Base-by-base conservation (phyloP, 2,888 invertebrate species). In the Hirtodrosophila duncani region DNA sequence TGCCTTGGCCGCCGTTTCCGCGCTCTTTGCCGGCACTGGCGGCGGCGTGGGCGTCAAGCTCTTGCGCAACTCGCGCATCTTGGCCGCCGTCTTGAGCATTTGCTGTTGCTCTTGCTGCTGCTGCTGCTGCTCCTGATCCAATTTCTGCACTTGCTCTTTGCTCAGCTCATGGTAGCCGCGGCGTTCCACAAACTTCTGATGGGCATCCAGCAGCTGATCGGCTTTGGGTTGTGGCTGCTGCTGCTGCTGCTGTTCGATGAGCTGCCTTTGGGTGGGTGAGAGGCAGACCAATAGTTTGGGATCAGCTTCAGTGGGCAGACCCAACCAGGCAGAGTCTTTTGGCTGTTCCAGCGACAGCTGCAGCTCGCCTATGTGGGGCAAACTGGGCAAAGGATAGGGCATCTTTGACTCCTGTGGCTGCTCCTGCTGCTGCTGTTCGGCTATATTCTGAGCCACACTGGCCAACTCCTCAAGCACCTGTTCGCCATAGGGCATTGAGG, bases 241-340 rank as follows among this genome's bases (percentile, higher is more conserved):
- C 50, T 62, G 30, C 27, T 88, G 88, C 11, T 89, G 88, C 72
- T 89, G 90, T 49, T 90, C 89, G 81, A 90, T 88, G 29, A 90
- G 86, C 75, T 88, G 88, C 78, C 90, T 90, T 82, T 93, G 94
- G 3, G 92, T 91, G 0, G 94, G 94, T 1, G 94, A 93, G 7
- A 94, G 87, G 72, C 92, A 93, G 4, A 92, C 88, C 45, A 93
- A 87, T 0, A 91, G 78, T 34, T 89, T 88, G 0, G 91, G 90
- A 75, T 92, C 91, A 20, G 87, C 86, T 53, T 88, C 88, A 0
- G 91, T 91, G 8, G 91, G 90, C 31, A 92, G 69, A 1, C 90
- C 91, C 55, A 91, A 87, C 91, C 91, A 91, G n/a, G 86, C 71
- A 30, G 83, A 41, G 3, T 34, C 57, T 7, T 67, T 52, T 9